These are phyloP conservation scores for Heliconius charithonia DNA, from an alignment of 2,888 invertebrate genomes.

Conservation along the genomic window DNA sequence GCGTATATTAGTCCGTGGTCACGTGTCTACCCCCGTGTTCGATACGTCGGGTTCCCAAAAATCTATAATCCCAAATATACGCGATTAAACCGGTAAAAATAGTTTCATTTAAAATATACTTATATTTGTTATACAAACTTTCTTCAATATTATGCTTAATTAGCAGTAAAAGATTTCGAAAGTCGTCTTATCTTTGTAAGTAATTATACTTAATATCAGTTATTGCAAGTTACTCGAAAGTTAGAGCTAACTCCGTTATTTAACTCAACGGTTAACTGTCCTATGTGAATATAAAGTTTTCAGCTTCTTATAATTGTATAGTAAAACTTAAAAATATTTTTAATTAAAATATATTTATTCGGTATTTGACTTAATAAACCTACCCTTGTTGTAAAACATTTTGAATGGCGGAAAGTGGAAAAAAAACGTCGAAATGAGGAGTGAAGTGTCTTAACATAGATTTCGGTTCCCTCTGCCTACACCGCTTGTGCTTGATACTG, in stretches of 20 bases:
- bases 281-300: slow-evolving; percentile 14
- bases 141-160: background rate
- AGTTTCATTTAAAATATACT: too few species aligned
- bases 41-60: too few species aligned
- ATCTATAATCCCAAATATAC: too few species aligned
- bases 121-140: background rate
- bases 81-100: too few species aligned
- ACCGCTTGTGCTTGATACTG: too few species aligned
- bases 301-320: background rate
- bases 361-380: background rate
- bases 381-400: too few species aligned
- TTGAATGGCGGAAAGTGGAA: too few species aligned
- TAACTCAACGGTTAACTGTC: slow-evolving; percentile 16
- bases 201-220: slow-evolving; percentile 12
- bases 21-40: too few species aligned
- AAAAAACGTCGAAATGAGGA: too few species aligned
- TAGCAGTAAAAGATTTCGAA: background rate
- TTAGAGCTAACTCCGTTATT: slow-evolving; percentile 3
- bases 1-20: too few species aligned
- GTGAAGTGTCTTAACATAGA: too few species aligned
- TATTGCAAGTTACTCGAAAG: slow-evolving; percentile 13
- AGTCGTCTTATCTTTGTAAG: slow-evolving; percentile 11
- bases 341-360: background rate
- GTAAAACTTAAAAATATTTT: background rate
- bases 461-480: too few species aligned